Percentiles rank a stretch among this genome's conserved stretches.
These are phyloP conservation scores for Odiellus spinosus DNA, from an alignment of 2,888 invertebrate species.

Conservation along the genomic window DNA sequence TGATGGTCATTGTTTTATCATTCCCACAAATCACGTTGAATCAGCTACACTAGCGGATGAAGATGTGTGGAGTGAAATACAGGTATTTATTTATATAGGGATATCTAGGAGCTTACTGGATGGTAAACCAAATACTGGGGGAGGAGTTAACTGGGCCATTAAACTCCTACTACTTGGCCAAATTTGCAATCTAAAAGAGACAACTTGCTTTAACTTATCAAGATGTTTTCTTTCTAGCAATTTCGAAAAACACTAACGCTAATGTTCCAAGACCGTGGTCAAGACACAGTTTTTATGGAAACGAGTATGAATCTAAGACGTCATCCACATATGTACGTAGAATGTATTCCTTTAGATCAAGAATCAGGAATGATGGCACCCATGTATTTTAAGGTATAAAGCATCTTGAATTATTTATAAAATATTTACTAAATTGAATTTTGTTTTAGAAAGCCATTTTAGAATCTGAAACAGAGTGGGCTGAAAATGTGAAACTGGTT, in stretches of 20 bases:
- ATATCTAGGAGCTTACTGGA: too few relatives aligned
- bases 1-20: conserved; percentile 65
- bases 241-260: conserved; percentile 59
- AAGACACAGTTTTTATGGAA: conserved; percentile 82
- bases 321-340: conserved; percentile 67
- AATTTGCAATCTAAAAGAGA: neutral
- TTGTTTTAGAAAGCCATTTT: conserved; percentile 63
- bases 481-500: conserved; percentile 79
- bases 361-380: conserved; percentile 76
- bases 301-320: conserved; percentile 54
- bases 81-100: too few relatives aligned
- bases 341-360: conserved; percentile 71
- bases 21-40: conserved; percentile 61
- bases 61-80: conserved; percentile 80
- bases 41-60: conserved; percentile 77
- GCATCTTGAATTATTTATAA: neutral
- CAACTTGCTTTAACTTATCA: neutral
- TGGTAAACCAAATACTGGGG: too few relatives aligned
- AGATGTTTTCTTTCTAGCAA: conserved; percentile 33
- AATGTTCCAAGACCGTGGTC: conserved; percentile 52
- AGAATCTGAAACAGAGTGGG: conserved; percentile 90
- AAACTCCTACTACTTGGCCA: too few relatives aligned
- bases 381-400: conserved; percentile 74
- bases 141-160: too few relatives aligned
- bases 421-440: too few relatives aligned